Evolutionary conservation across 2,888 invertebrate genomes (phyloP).

Genomic region (Abrostola triplasia): DNA sequence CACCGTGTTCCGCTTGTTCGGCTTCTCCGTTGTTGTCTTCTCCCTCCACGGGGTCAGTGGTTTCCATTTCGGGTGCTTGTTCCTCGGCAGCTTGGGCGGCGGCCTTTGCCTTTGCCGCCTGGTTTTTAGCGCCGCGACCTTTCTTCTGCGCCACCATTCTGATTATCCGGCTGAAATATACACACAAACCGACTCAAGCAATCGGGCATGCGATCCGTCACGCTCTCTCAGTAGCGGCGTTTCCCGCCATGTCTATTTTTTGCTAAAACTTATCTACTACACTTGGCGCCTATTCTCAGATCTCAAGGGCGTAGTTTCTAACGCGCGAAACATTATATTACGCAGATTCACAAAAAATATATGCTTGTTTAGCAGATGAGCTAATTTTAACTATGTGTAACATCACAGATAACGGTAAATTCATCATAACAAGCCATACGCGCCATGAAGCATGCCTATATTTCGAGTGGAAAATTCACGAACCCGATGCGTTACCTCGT

Average conservation of each 20-base stretch:
- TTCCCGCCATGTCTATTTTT: slow-evolving; percentile 76
- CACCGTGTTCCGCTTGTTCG: slow-evolving; percentile 67
- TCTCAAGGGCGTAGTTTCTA: slow-evolving; percentile 75
- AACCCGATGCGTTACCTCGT: slow-evolving; percentile 59
- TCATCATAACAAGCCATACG: slow-evolving; percentile 69
- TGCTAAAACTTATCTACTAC: slow-evolving; percentile 61
- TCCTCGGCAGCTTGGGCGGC: slow-evolving; percentile 70
- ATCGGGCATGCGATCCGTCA: slow-evolving; percentile 54
- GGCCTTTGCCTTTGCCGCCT: slow-evolving; percentile 77
- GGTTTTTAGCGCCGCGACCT: slow-evolving; percentile 83
- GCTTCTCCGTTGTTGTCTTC: slow-evolving; percentile 81
- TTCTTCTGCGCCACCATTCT: slow-evolving; percentile 84
- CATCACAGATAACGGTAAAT: slow-evolving; percentile 70
- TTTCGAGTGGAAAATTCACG: slow-evolving; percentile 80
- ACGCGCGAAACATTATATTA: slow-evolving; percentile 68
- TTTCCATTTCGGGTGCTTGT: slow-evolving; percentile 65
- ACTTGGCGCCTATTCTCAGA: slow-evolving; percentile 77
- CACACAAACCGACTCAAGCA: slow-evolving; percentile 47
- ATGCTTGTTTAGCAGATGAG: slow-evolving; percentile 35
- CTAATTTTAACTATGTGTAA: slow-evolving; percentile 55
- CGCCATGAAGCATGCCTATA: slow-evolving; percentile 83
- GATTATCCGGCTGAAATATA: slow-evolving; percentile 61
- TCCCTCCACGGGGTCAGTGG: slow-evolving; percentile 63
- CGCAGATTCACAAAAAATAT: slow-evolving; percentile 49
- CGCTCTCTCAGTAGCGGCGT: slow-evolving; percentile 56